Evolutionary conservation across 2,797 vertebrate genomes (phyloP).

Genomic region (Tapera naevia): DNA sequence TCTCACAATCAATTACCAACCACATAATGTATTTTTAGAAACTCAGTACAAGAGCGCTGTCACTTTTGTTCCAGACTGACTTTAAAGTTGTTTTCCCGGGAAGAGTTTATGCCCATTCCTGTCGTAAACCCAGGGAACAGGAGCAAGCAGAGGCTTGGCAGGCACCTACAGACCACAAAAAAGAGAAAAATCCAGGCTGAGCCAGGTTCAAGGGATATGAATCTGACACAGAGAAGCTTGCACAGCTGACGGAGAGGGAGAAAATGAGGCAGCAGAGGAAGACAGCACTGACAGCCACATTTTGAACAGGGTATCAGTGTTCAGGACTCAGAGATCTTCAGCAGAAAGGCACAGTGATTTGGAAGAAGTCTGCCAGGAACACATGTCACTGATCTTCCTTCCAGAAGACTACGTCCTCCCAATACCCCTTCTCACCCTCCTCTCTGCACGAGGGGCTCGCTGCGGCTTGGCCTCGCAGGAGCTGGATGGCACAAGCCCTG

Average conservation of each 20-base stretch:
- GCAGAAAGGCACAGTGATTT: background rate
- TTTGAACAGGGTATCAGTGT: background rate
- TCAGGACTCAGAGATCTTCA: background rate
- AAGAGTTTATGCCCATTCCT: no score
- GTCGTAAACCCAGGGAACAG: background rate
- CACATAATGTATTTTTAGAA: no score
- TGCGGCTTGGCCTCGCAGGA: background rate
- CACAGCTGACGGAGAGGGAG: background rate
- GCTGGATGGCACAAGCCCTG: background rate
- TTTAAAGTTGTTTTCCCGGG: no score
- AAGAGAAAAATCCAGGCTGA: background rate
- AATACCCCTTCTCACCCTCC: background rate
- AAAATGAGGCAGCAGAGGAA: background rate
- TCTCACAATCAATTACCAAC: no score
- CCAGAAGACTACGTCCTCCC: accelerated
- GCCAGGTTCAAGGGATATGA: background rate
- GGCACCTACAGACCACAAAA: background rate
- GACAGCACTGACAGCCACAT: background rate
- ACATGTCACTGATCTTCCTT: accelerated
- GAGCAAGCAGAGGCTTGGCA: background rate
- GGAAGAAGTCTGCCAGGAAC: background rate
- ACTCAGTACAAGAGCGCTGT: no score
- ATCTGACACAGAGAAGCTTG: background rate
- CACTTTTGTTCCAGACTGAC: no score
- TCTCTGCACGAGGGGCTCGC: accelerated